Evolutionary conservation across 2,797 vertebrate genomes (phyloP), one percentile per base, ranked within the genome.

Genomic region (Gobio occitaniae): DNA sequence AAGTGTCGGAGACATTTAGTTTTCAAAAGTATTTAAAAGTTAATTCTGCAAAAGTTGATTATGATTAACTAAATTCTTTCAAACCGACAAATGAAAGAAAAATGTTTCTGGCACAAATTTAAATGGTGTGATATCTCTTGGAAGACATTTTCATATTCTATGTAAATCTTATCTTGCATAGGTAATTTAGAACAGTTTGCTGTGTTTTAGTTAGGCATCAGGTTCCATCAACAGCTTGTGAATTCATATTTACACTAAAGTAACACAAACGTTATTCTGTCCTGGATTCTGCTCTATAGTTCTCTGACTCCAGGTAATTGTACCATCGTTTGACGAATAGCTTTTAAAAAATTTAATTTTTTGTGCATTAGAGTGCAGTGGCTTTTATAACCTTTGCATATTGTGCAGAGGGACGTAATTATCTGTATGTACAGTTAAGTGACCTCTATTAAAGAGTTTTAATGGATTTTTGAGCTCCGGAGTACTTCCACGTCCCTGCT

Each of bases 371-470:
- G 32, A n/a, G 78, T 52, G 47, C 47, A 79, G 16, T 79, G 70
- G 54, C 71, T 83, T 74, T 66, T 19, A 10, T 90, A 89, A 89
- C 88, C 88, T 89, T 72, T 29, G 69, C 83, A 78, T 29, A 44
- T 66, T 78, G 80, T 86, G 32, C 44, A 76, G 80, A 85, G 69
- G 83, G 85, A 88, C 66, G 59, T 82, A 88, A 88, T 88, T 86
- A 87, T 87, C 84, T 78, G 70, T 84, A 88, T 79, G 84, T 87
- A 70, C 80, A 87, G 84, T 84, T 75, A 83, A 83, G 78, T 88
- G 90, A 90, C 90, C 90, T 87, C 88, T 76, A 88, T 90, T 90
- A 89, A 88, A 84, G 86, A 38, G 15, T 78, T 89, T 63, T 89
- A 88, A 90, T 90, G 83, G 86, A 83, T 84, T 89, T 89, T 76